Conservation (phyloP, 2,113 vertebrate species). For the Chaetorhynchus papuensis region DNA sequence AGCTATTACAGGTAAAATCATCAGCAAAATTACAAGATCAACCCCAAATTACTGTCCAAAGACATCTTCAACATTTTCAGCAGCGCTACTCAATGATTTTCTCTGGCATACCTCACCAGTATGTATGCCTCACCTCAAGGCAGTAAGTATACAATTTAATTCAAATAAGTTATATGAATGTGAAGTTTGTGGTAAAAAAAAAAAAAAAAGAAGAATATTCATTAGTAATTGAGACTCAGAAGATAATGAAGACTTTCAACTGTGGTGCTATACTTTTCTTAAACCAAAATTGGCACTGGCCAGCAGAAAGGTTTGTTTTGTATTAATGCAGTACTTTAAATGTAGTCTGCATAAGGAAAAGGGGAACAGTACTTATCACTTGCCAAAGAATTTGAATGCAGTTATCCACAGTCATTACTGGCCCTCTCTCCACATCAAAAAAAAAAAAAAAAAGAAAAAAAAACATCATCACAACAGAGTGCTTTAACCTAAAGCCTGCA, state of each 20-base stretch:
- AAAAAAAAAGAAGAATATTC: not conserved
- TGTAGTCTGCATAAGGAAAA: not conserved
- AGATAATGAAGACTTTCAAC: not conserved
- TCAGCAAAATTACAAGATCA: not conserved
- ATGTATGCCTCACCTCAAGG: not conserved
- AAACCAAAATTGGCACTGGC: not conserved
- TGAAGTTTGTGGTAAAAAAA: conserved; percentile 17
- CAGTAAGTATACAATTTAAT: not conserved
- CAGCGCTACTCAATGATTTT: not conserved
- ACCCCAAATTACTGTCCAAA: not conserved
- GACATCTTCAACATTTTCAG: not conserved
- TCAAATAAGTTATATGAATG: not conserved
- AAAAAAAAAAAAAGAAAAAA: not conserved
- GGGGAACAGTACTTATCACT: not conserved
- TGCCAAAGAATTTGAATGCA: not conserved
- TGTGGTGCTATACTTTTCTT: not conserved
- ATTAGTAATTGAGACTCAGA: not conserved
- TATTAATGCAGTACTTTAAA: not conserved
- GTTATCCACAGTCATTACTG: not conserved
- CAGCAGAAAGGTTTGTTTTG: not conserved
- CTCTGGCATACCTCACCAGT: not conserved
- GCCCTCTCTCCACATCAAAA: not conserved
- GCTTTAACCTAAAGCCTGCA: not conserved
- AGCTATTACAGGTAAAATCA: not conserved
- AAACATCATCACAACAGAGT: not conserved